Conservation (phyloP, 1,140 invertebrate genomes). For the Drosophila kurseongensis region DNA sequence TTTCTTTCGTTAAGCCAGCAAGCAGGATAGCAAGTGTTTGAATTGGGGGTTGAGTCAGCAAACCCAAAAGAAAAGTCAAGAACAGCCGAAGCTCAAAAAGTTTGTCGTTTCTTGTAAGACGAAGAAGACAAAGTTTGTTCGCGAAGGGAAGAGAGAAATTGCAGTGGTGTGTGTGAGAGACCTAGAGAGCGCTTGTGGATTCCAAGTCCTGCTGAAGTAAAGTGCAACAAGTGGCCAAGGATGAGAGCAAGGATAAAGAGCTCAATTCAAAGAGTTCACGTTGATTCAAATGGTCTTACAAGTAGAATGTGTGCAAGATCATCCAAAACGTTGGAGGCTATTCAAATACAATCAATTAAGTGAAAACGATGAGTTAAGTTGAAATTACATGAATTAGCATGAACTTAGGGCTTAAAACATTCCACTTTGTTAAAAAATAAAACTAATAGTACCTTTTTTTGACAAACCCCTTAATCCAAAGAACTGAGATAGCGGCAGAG, state of each 20-base stretch:
- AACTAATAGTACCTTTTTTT: too few relatives aligned
- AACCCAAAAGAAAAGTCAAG: conserved; percentile 40
- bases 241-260: conserved; percentile 15
- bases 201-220: conserved; percentile 31
- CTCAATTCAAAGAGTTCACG: neutral
- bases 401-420: too few relatives aligned
- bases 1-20: conserved; percentile 17
- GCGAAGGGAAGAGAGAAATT: neutral
- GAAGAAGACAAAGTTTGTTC: conserved; percentile 49
- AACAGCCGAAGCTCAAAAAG: conserved; percentile 47
- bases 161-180: conserved; percentile 13
- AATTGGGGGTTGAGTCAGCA: conserved; percentile 62
- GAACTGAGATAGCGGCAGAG: neutral
- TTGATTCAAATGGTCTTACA: neutral
- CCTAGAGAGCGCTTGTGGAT: conserved; percentile 55
- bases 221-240: conserved; percentile 72
- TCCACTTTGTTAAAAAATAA: neutral
- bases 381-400: too few relatives aligned
- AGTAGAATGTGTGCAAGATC: conserved; percentile 14
- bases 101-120: conserved; percentile 53
- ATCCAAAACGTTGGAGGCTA: neutral
- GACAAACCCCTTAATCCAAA: neutral
- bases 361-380: too few relatives aligned
- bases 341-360: neutral
- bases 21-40: conserved; percentile 48